Evolutionary conservation across 2,888 invertebrate genomes (phyloP), one percentile per base, ranked within the genome.

Genomic region (Drosophila rellima): DNA sequence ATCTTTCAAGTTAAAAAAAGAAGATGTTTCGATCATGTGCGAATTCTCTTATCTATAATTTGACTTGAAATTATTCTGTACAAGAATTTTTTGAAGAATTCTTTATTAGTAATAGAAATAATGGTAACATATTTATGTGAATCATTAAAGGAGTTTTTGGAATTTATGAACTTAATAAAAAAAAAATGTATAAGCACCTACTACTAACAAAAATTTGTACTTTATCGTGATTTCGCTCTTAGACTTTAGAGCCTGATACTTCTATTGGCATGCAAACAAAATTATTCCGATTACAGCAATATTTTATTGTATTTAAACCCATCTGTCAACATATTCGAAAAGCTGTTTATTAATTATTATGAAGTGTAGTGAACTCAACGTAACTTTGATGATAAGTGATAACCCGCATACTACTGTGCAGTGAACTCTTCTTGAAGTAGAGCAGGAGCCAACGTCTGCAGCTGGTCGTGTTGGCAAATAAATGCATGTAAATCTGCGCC

Each of bases 401-500:
- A 50, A 17, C 3, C 15, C 33, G 50, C 15, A 23, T 42, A 0
- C 2, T 1, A 37, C 18, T n/a, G 18, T 11, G 37, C 15, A 31
- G 6, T 47, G 13, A 18, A 33, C 71, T 37, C n/a, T 26, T 8
- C 0, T 2, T 2, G 2, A 13, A 13, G 35, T 55, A 62, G 61
- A 7, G 26, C 4, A 40, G 20, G 10, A 5, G 29, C 8, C 47
- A 54, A 39, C 18, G 52, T 48, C 37, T 64, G 50, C 48, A 37
- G 37, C 61, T 61, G 61, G 51, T 52, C 37, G 37, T 29, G 62
- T 56, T 69, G 52, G 57, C 57, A 78, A 74, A 69, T 70, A 81
- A 81, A 81, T 63, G 69, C 71, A 51, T 74, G 78, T 69, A 80
- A 84, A 67, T 78, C 66, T 75, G 82, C 40, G 31, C 60, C 23